Percentiles rank a stretch among this genome's conserved stretches.
phyloP scores from a whole-genome alignment of 2,888 invertebrate species.

The Drymonia ruficornis region DNA sequence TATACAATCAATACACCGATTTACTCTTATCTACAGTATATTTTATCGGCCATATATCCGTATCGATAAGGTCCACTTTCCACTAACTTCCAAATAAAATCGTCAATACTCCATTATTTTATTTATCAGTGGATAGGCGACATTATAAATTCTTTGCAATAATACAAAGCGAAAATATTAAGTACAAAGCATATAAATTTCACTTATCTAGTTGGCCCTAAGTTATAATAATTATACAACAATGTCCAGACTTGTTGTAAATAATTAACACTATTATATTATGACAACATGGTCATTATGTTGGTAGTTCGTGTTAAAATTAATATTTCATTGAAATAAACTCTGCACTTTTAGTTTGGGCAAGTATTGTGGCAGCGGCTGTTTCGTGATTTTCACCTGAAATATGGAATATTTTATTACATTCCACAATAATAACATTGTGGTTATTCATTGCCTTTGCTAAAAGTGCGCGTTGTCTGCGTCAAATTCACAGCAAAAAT shows the following conservation, averaged over 20 bases:
- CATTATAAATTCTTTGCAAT: slow-evolving; percentile 4
- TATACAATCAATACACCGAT: background rate
- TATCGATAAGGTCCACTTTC: background rate
- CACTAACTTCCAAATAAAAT: background rate
- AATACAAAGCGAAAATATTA: slow-evolving; percentile 20
- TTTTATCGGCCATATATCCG: too few species aligned
- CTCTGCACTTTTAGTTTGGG: slow-evolving; percentile 77
- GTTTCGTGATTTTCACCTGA: slow-evolving; percentile 71
- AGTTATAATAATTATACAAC: slow-evolving; percentile 38
- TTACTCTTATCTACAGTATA: background rate
- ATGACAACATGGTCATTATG: slow-evolving; percentile 1
- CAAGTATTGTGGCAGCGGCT: slow-evolving; percentile 63
- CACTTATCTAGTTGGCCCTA: slow-evolving; percentile 58
- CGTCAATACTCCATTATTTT: too few species aligned
- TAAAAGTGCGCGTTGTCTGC: too few species aligned
- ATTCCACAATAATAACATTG: too few species aligned
- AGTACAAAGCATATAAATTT: slow-evolving; percentile 36
- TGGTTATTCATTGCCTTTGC: too few species aligned
- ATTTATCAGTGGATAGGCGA: background rate
- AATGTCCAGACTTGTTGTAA: slow-evolving; percentile 18
- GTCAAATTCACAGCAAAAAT: background rate
- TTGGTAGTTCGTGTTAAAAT: background rate
- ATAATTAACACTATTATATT: slow-evolving; percentile 21
- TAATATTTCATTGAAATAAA: slow-evolving; percentile 70
- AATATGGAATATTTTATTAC: slow-evolving; percentile 28